phyloP scores from a whole-genome alignment of 2,797 vertebrate genomes.

The Gadopsis bispinosus region DNA sequence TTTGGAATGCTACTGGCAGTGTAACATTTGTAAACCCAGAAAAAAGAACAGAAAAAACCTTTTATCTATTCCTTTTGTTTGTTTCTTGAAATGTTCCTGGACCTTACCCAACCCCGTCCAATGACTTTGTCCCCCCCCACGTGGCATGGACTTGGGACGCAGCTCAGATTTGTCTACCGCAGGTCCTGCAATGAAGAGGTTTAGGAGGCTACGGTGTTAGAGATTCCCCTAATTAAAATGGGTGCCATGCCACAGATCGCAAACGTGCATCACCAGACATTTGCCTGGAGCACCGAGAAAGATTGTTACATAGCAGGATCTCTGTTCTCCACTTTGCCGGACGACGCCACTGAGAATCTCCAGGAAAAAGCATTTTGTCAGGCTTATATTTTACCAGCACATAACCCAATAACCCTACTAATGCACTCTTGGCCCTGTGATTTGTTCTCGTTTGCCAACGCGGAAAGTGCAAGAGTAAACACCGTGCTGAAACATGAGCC shows the following conservation, averaged over 20 bases:
- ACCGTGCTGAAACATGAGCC: slow-evolving; percentile 58
- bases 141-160: not conserved
- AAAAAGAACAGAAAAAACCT: accelerated
- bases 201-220: slow-evolving; percentile 4
- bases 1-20: not conserved
- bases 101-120: not conserved
- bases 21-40: no score
- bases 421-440: slow-evolving; percentile 62
- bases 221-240: slow-evolving; percentile 48
- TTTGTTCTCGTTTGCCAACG: slow-evolving; percentile 76
- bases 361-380: slow-evolving; percentile 63
- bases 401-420: slow-evolving; percentile 70
- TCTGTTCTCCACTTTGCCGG: slow-evolving; percentile 58
- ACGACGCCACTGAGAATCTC: slow-evolving; percentile 65
- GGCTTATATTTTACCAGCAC: slow-evolving; percentile 59
- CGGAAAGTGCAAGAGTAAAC: slow-evolving; percentile 65
- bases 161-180: not conserved
- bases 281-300: slow-evolving; percentile 44
- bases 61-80: not conserved
- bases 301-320: slow-evolving; percentile 35
- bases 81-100: not conserved
- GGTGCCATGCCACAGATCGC: slow-evolving; percentile 19
- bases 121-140: no score
- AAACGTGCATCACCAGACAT: slow-evolving; percentile 30
- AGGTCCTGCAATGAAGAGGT: slow-evolving; percentile 1